Evolutionary conservation across 1,140 invertebrate genomes (phyloP).

Genomic region (Drosophila seguyi): DNA sequence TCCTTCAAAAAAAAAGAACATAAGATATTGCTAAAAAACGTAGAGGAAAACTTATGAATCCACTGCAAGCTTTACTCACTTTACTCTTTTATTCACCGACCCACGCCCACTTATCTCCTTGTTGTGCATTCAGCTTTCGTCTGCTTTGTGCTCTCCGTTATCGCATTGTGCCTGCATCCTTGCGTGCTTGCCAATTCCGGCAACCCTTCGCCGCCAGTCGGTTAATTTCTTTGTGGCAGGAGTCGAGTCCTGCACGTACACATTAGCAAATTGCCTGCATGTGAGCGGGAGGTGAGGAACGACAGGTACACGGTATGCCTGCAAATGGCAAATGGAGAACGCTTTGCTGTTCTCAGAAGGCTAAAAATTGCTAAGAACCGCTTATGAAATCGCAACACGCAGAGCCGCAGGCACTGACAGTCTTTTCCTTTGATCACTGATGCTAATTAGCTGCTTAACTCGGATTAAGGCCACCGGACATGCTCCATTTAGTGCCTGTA

Average conservation of each 20-base stretch:
- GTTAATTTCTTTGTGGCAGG: constrained; percentile 67
- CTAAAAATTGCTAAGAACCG: constrained; percentile 40
- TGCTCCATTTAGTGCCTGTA: not conserved
- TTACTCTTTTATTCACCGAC: constrained; percentile 53
- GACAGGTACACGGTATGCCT: constrained; percentile 26
- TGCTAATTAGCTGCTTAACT: constrained; percentile 51
- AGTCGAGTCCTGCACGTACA: constrained; percentile 69
- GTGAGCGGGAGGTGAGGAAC: constrained; percentile 21
- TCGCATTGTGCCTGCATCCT: constrained; percentile 35
- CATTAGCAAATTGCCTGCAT: constrained; percentile 77
- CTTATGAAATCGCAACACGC: constrained; percentile 35
- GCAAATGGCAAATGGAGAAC: constrained; percentile 40
- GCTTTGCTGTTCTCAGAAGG: constrained; percentile 29
- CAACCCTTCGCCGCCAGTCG: constrained; percentile 19
- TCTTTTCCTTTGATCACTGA: constrained; percentile 25
- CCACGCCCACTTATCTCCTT: constrained; percentile 57
- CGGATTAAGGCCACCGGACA: constrained; percentile 29
- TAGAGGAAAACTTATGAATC: constrained; percentile 58
- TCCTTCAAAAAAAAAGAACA: not conserved
- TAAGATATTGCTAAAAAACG: not conserved
- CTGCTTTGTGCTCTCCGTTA: constrained; percentile 44
- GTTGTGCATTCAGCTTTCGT: constrained; percentile 46
- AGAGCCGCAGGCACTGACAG: constrained; percentile 20
- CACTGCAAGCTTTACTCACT: constrained; percentile 58
- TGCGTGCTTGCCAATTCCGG: constrained; percentile 21